Percentiles rank a stretch among this genome's conserved stretches.
phyloP scores from a whole-genome alignment of 1,140 invertebrate species.

The Drosophila pallidifrons region DNA sequence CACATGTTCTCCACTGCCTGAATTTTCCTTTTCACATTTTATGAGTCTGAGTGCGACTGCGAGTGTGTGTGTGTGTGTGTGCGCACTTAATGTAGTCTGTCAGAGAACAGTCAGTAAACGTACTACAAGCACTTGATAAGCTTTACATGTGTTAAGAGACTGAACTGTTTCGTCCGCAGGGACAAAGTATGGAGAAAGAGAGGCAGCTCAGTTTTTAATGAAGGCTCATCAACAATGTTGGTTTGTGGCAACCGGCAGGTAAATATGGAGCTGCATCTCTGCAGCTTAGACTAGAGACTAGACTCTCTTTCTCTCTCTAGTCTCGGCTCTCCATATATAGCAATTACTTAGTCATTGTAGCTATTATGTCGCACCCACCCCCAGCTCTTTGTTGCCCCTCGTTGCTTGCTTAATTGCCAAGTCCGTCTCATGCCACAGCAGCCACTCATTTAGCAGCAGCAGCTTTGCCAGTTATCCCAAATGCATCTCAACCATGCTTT shows the following conservation, averaged over 20 bases:
- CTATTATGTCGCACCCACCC: slow-evolving; percentile 38
- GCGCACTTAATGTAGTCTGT: slow-evolving; percentile 49
- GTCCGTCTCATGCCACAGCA: slow-evolving; percentile 20
- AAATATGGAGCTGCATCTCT: slow-evolving; percentile 26
- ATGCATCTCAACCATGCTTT: slow-evolving; percentile 20
- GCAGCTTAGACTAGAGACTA: slow-evolving; percentile 3
- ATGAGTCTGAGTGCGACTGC: slow-evolving; percentile 9
- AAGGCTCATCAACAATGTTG: slow-evolving; percentile 72
- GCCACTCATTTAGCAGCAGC: slow-evolving; percentile 26
- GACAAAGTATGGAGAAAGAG: background rate
- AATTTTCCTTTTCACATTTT: slow-evolving; percentile 8
- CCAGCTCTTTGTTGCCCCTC: background rate
- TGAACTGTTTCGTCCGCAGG: background rate
- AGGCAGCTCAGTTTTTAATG: slow-evolving; percentile 66
- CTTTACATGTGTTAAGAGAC: slow-evolving; percentile 48
- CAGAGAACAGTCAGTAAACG: slow-evolving; percentile 30
- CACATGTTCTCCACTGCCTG: slow-evolving; percentile 16
- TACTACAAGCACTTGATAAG: slow-evolving; percentile 64
- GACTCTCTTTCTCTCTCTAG: background rate
- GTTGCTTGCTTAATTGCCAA: slow-evolving; percentile 38
- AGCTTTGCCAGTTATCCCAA: slow-evolving; percentile 21
- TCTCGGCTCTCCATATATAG: slow-evolving; percentile 16
- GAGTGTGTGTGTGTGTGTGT: slow-evolving; percentile 7
- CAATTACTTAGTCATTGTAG: slow-evolving; percentile 57
- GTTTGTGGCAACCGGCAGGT: slow-evolving; percentile 37